Base-by-base conservation (phyloP, 2,113 vertebrate genomes). In the Grallaria varia region DNA sequence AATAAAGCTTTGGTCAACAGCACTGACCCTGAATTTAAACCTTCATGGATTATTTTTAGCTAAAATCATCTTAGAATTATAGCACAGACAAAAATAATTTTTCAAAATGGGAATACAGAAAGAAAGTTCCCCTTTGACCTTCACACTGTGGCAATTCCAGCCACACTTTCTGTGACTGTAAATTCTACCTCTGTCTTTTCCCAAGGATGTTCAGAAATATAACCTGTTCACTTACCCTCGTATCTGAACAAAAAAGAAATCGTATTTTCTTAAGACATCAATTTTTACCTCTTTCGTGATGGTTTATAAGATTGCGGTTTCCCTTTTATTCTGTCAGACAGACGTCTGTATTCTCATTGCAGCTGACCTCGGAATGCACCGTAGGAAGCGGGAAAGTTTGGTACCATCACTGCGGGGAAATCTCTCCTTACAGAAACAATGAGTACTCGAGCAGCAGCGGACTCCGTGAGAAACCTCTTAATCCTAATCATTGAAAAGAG, bases 361-460 rank as follows among this genome's bases (percentile, higher is more conserved):
- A 83, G 78, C 49, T 93, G 96, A 94, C 78, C 90, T 91, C 80
- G 42, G 56, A 73, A 78, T 22, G 83, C 77, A 67, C 84, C 6
- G 3, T 11, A 87, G 90, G 82, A 89, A 96, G 91, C 73, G 94
- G 88, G 24, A 59, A 91, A 93, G 84, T 90, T 78, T 71, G 88
- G 96, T 94, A 66, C 67, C 62, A 56, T 81, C 93, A 66, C 79
- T 68, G 40, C 84, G 81, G 87, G 84, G 37, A 78, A 89, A 91
- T 40, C 81, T 81, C 91, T 93, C 31, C 20, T 95, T 95, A 80
- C 42, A 83, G 91, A 90, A 91, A 75, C 87, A 86, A 59, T 35
- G 89, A 91, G 80, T 93, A 63, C 74, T 53, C 0, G 0, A 95
- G 87, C 66, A 92, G 90, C 79, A 84, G 73, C 71, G 72, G 82